Evolutionary conservation across 2,797 vertebrate species (phyloP).

Genomic region (Harpagifer antarcticus): DNA sequence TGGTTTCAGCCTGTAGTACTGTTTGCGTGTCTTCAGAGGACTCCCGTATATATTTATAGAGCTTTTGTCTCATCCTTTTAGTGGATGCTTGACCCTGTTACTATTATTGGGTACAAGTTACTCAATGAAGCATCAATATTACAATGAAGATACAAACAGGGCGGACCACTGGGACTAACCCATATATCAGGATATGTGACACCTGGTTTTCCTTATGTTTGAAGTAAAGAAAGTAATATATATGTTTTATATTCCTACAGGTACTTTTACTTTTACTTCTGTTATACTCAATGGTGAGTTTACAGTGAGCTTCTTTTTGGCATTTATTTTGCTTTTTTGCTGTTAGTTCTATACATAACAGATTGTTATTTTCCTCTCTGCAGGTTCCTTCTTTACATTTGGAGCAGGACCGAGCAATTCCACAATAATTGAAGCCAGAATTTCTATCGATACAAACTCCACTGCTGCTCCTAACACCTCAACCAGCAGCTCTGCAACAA

Average conservation of each 20-base stretch:
- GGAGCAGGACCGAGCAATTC: conserved; percentile 77
- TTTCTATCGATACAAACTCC: conserved; percentile 47
- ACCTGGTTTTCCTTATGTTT: conserved; percentile 28
- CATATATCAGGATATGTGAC: conserved; percentile 5
- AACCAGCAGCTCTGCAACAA: conserved; percentile 18
- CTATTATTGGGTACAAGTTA: conserved; percentile 58
- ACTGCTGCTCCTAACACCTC: conserved; percentile 45
- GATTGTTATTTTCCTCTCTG: conserved; percentile 14
- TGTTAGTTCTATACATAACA: conserved; percentile 15
- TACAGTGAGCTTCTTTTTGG: conserved; percentile 21
- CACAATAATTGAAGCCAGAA: conserved; percentile 57
- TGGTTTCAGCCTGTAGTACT: conserved; percentile 6
- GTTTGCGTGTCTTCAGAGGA: conserved; percentile 38
- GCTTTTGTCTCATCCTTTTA: conserved; percentile 72
- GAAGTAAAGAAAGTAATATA: conserved; percentile 27
- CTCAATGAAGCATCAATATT: conserved; percentile 58
- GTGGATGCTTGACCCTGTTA: conserved; percentile 63
- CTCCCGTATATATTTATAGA: conserved; percentile 62
- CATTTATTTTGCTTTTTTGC: conserved; percentile 26
- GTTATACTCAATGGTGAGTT: conserved; percentile 50
- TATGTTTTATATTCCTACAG: conserved; percentile 44
- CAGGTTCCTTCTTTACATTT: conserved; percentile 82
- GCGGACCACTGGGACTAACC: conserved; percentile 13
- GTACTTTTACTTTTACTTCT: conserved; percentile 56
- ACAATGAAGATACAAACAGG: conserved; percentile 32